phyloP scores from a whole-genome alignment of 64 coral and sea anemone genomes.

The Montipora efflorescens region DNA sequence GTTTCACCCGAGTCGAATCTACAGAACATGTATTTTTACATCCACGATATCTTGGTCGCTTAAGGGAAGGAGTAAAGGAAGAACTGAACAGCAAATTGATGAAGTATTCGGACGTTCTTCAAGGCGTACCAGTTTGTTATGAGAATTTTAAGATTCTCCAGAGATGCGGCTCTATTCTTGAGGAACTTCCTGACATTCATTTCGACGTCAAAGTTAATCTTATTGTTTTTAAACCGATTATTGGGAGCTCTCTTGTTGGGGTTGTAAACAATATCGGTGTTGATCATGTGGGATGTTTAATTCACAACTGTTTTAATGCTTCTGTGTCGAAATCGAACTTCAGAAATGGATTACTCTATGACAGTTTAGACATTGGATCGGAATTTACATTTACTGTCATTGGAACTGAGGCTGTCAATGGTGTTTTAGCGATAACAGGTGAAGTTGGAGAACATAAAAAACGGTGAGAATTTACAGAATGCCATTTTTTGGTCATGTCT shows the following conservation, averaged over 20 bases:
- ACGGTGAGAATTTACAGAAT: not conserved
- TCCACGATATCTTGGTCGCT: slow-evolving; percentile 77
- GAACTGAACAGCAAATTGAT: slow-evolving; percentile 79
- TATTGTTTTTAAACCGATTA: slow-evolving; percentile 85
- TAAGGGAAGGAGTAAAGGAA: slow-evolving; percentile 74
- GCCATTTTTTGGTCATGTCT: no score
- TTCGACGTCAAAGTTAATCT: slow-evolving; percentile 87
- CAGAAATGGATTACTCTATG: slow-evolving; percentile 65
- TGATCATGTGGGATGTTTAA: slow-evolving; percentile 90
- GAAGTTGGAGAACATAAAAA: slow-evolving; percentile 34
- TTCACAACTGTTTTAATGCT: slow-evolving; percentile 93
- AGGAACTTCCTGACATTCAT: slow-evolving; percentile 82
- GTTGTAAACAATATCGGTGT: slow-evolving; percentile 86
- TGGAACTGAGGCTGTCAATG: slow-evolving; percentile 74
- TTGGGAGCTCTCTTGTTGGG: slow-evolving; percentile 78
- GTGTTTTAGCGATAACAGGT: slow-evolving; percentile 89
- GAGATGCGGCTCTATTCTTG: slow-evolving; percentile 65
- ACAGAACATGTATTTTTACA: slow-evolving; percentile 78
- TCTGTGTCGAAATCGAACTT: slow-evolving; percentile 63
- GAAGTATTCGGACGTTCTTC: slow-evolving; percentile 80
- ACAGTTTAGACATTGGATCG: slow-evolving; percentile 76
- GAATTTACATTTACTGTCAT: slow-evolving; percentile 84
- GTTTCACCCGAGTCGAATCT: slow-evolving; percentile 68
- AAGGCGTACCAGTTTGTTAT: slow-evolving; percentile 84
- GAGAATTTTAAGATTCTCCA: slow-evolving; percentile 76